Percentiles rank a stretch among this genome's conserved stretches.
Conservation (phyloP, 37 sponge, comb jelly and placozoan genomes). For the Beroe ovata region DNA sequence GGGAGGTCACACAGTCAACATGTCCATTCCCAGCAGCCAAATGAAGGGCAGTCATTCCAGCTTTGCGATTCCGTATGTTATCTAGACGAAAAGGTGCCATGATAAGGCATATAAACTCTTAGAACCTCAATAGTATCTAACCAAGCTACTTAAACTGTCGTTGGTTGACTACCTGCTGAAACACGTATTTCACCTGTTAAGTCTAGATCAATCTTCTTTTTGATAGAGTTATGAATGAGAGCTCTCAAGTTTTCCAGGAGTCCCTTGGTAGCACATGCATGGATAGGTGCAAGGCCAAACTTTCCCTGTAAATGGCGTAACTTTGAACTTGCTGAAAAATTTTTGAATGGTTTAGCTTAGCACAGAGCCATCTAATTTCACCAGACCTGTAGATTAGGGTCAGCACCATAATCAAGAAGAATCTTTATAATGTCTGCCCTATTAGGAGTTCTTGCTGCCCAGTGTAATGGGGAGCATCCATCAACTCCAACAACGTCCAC, state of each 20-base stretch:
- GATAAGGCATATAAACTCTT: too few species aligned
- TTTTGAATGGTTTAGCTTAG: too few species aligned
- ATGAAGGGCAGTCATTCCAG: neutral
- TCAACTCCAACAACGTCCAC: neutral
- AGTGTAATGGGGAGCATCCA: conserved; percentile 35
- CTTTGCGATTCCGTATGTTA: neutral
- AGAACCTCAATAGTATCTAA: too few species aligned
- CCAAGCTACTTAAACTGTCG: too few species aligned
- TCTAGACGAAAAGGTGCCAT: too few species aligned
- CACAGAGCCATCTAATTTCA: too few species aligned
- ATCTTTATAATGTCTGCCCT: conserved; percentile 1
- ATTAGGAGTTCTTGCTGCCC: conserved; percentile 35
- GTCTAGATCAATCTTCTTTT: neutral
- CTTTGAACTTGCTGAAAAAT: too few species aligned
- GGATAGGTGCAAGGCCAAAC: conserved; percentile 4
- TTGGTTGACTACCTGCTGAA: too few species aligned
- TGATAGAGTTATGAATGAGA: neutral
- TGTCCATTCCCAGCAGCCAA: neutral
- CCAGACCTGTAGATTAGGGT: conserved; percentile 47
- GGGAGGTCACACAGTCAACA: neutral
- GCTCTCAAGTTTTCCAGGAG: neutral
- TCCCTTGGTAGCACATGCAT: conserved; percentile 21
- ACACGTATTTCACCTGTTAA: neutral
- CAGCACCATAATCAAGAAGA: conserved; percentile 13
- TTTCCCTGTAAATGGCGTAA: too few species aligned